These are phyloP conservation scores for Montifringilla adamsi DNA, from an alignment of 2,113 vertebrate species.

Conservation along the genomic window DNA sequence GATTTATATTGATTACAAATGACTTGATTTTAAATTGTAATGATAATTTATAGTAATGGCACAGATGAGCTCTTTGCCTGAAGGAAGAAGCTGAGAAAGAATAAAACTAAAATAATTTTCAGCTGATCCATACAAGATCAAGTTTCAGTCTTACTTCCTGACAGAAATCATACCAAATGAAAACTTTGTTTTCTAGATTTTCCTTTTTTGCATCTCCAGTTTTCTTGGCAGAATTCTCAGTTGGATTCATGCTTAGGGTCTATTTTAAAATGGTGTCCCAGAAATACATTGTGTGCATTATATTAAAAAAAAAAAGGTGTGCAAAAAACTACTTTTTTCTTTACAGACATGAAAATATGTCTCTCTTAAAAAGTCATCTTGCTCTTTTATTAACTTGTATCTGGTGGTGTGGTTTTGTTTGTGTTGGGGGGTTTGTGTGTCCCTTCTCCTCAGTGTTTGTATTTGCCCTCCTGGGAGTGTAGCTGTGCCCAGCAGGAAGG, in stretches of 20 bases:
- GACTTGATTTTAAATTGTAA: conserved; percentile 11
- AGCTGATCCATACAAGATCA: background rate
- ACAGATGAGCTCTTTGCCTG: conserved; percentile 46
- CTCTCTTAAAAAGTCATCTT: background rate
- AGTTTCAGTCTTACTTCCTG: background rate
- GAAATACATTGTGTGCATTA: background rate
- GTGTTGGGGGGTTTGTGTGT: fast-evolving
- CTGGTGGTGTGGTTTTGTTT: background rate
- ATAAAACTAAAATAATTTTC: background rate
- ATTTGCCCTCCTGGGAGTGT: background rate
- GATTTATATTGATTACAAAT: conserved; percentile 44
- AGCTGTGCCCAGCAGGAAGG: background rate
- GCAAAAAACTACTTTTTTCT: background rate
- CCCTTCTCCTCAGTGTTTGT: background rate
- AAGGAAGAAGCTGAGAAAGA: background rate
- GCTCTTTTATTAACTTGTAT: background rate
- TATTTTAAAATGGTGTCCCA: background rate
- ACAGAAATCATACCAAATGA: background rate
- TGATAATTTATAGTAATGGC: conserved; percentile 32
- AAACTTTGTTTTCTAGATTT: background rate
- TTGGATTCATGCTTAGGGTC: background rate
- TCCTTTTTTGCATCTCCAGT: background rate
- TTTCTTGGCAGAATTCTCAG: background rate
- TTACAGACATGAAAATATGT: background rate
- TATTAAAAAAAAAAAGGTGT: background rate